A percentile compares a stretch with the other conserved stretches of the same genome.
Evolutionary conservation across 2,888 invertebrate genomes (phyloP).

Genomic region (Ophion ellenae): DNA sequence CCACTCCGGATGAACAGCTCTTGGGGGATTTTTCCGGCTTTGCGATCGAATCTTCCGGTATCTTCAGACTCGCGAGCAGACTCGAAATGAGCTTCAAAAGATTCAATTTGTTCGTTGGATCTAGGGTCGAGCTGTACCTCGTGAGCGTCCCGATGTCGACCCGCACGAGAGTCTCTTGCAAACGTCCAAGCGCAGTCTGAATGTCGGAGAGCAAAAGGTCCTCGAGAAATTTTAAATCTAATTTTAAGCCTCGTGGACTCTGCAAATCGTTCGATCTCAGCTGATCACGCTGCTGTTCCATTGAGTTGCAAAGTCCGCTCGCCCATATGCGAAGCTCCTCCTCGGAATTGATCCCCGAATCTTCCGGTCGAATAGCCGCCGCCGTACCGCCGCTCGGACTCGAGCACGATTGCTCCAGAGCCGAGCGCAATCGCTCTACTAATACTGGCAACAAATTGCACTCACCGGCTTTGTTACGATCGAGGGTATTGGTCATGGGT

Average conservation of each 20-base stretch:
- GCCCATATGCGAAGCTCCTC: constrained; percentile 87
- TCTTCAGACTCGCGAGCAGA: constrained; percentile 86
- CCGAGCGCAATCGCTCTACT: constrained; percentile 83
- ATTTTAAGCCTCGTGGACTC: constrained; percentile 71
- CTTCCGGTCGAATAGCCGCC: constrained; percentile 81
- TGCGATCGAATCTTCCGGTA: constrained; percentile 82
- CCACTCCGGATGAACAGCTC: constrained; percentile 62
- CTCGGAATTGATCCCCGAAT: constrained; percentile 89
- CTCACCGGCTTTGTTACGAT: constrained; percentile 84
- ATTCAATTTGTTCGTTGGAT: constrained; percentile 85
- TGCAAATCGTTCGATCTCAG: constrained; percentile 31
- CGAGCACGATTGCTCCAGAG: constrained; percentile 79
- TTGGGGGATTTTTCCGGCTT: constrained; percentile 78
- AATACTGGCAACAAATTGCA: constrained; percentile 84
- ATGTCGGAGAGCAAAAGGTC: constrained; percentile 90
- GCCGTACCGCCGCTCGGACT: constrained; percentile 70
- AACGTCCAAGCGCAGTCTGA: constrained; percentile 89
- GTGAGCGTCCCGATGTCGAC: constrained; percentile 84
- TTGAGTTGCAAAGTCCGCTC: constrained; percentile 71
- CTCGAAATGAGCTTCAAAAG: constrained; percentile 89
- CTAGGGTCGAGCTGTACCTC: constrained; percentile 84
- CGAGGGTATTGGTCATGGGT: constrained; percentile 84
- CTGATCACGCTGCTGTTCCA: constrained; percentile 64
- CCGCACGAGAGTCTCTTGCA: constrained; percentile 89
- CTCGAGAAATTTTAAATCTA: constrained; percentile 84